Conservation (phyloP, 2,888 invertebrate species). For the Drosophila anomelani region DNA sequence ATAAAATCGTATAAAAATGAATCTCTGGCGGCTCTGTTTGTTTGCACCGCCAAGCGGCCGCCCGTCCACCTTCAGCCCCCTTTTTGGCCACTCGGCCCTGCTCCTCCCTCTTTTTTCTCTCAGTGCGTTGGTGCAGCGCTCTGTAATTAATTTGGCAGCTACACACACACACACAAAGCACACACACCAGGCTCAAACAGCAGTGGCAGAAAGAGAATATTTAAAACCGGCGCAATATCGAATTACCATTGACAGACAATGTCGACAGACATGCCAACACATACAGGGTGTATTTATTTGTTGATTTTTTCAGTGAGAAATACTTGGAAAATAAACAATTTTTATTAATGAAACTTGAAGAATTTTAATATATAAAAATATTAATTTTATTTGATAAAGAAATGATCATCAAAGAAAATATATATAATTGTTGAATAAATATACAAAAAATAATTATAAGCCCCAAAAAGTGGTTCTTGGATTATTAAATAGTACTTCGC, state of each 20-base stretch:
- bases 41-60: slow-evolving; percentile 17
- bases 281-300: slow-evolving; percentile 24
- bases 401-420: no score
- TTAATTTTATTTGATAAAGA: background rate
- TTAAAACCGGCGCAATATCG: slow-evolving; percentile 70
- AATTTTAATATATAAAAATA: background rate
- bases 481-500: background rate
- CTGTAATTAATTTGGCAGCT: slow-evolving; percentile 77
- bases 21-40: slow-evolving; percentile 42
- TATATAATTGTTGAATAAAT: no score
- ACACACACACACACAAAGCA: slow-evolving; percentile 27
- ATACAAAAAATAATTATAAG: no score
- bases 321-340: background rate
- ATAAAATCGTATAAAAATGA: slow-evolving; percentile 17
- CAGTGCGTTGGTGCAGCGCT: slow-evolving; percentile 71
- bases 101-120: slow-evolving; percentile 12
- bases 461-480: background rate
- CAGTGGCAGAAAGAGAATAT: slow-evolving; percentile 62
- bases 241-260: slow-evolving; percentile 64
- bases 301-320: slow-evolving; percentile 8
- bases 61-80: slow-evolving; percentile 22
- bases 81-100: background rate
- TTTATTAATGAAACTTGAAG: background rate
- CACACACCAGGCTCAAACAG: slow-evolving; percentile 1
- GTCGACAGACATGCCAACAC: slow-evolving; percentile 21